A percentile compares a stretch with the other conserved stretches of the same genome.
Conservation (phyloP, 1,140 invertebrate species). For the Mya arenaria region DNA sequence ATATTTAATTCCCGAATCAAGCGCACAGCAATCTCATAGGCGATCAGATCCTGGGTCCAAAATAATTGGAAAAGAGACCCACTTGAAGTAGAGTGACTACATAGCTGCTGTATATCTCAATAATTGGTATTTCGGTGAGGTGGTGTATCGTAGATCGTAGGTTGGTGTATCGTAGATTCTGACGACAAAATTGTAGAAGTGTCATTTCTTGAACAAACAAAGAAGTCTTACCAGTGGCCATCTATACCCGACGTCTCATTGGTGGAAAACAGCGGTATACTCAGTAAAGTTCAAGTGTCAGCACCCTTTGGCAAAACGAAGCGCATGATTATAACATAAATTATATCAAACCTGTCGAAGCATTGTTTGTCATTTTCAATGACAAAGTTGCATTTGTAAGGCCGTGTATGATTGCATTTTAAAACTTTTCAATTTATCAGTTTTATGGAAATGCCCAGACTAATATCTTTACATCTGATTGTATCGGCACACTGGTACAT, state of each 20-base stretch:
- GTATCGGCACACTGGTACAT: too few species aligned
- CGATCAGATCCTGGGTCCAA: too few species aligned
- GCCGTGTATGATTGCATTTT: too few species aligned
- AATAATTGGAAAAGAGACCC: too few species aligned
- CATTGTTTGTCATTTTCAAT: not conserved
- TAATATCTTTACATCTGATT: too few species aligned
- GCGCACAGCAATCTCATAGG: too few species aligned
- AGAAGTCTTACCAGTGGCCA: constrained; percentile 21
- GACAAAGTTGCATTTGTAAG: too few species aligned
- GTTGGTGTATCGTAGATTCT: too few species aligned
- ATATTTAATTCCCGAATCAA: too few species aligned
- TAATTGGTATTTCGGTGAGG: constrained; percentile 35
- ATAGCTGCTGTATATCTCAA: constrained; percentile 5
- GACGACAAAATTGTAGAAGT: constrained; percentile 11
- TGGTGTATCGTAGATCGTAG: too few species aligned
- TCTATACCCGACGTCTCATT: not conserved
- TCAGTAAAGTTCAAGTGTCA: not conserved
- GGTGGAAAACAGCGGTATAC: not conserved
- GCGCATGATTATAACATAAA: not conserved
- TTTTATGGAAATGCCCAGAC: too few species aligned
- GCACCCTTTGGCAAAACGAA: not conserved
- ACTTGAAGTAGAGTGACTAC: not conserved
- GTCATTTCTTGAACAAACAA: constrained; percentile 9
- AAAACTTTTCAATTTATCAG: too few species aligned
- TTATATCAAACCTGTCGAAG: not conserved